These are phyloP conservation scores for Pteromalus puparum DNA, from an alignment of 1,140 invertebrate genomes.

Conservation along the genomic window DNA sequence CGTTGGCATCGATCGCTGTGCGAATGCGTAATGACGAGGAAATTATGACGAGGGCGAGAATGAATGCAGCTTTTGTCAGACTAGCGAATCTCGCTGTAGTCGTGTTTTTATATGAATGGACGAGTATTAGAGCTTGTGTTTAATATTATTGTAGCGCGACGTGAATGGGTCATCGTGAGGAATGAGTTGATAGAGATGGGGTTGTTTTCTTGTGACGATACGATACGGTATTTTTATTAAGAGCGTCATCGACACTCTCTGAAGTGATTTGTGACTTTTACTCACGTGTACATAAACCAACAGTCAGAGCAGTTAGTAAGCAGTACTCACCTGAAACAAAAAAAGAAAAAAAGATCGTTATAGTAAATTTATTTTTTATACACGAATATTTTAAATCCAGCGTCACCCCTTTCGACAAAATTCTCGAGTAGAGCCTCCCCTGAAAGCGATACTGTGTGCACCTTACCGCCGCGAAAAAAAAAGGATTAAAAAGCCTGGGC, in stretches of 20 bases:
- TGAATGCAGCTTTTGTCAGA: not conserved
- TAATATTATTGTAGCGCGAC: not conserved
- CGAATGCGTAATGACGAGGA: constrained; percentile 36
- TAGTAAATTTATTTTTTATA: not conserved
- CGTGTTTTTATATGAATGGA: not conserved
- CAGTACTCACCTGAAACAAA: constrained; percentile 31
- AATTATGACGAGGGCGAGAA: constrained; percentile 1
- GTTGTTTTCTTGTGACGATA: too few species aligned
- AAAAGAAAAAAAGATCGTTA: not conserved
- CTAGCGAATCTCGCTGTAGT: not conserved
- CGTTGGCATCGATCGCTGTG: constrained; percentile 4
- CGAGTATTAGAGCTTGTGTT: not conserved
- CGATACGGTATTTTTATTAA: too few species aligned
- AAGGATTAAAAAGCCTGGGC: constrained; percentile 35
- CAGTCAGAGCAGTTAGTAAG: not conserved
- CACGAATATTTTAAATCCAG: too few species aligned
- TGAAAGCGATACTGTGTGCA: not conserved
- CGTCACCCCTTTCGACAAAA: not conserved
- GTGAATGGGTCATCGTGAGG: not conserved
- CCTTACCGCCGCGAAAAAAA: not conserved
- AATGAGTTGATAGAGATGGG: too few species aligned
- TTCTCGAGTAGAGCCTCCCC: too few species aligned
- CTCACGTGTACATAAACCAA: not conserved
- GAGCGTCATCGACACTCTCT: too few species aligned
- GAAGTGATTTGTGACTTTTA: not conserved